A percentile compares a stretch with the other conserved stretches of the same genome.
These are phyloP conservation scores for Troides aeacus DNA, from an alignment of 2,888 invertebrate genomes.

Conservation along the genomic window DNA sequence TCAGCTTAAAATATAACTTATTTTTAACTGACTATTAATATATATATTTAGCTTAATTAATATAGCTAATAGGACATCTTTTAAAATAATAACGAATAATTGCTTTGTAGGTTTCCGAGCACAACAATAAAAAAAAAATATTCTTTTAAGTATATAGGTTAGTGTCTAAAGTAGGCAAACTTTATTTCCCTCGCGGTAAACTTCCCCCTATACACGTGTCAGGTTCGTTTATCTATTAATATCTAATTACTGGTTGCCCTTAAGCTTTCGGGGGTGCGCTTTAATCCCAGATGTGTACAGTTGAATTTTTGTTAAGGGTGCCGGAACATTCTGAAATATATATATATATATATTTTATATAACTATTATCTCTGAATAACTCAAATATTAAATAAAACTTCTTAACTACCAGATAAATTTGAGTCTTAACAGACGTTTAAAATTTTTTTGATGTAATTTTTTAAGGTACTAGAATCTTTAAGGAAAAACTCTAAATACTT, in stretches of 20 bases:
- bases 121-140: not conserved
- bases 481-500: no score
- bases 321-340: not conserved
- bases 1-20: no score
- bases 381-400: no score
- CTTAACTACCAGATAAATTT: no score
- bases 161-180: slow-evolving; percentile 32
- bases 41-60: not conserved
- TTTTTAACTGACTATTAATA: not conserved
- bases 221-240: slow-evolving; percentile 57
- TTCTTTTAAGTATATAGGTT: slow-evolving; percentile 25
- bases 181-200: slow-evolving; percentile 32
- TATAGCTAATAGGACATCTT: not conserved
- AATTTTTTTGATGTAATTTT: no score
- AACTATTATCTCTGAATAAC: not conserved
- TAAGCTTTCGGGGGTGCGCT: slow-evolving; percentile 35
- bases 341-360: not conserved
- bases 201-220: slow-evolving; percentile 42
- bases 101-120: not conserved
- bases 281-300: slow-evolving; percentile 41
- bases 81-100: not conserved
- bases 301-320: slow-evolving; percentile 30
- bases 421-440: no score
- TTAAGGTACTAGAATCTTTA: no score
- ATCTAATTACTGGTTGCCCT: slow-evolving; percentile 57